These are phyloP conservation scores for Dinoponera quadriceps DNA, from an alignment of 1,140 invertebrate genomes.

Conservation along the genomic window DNA sequence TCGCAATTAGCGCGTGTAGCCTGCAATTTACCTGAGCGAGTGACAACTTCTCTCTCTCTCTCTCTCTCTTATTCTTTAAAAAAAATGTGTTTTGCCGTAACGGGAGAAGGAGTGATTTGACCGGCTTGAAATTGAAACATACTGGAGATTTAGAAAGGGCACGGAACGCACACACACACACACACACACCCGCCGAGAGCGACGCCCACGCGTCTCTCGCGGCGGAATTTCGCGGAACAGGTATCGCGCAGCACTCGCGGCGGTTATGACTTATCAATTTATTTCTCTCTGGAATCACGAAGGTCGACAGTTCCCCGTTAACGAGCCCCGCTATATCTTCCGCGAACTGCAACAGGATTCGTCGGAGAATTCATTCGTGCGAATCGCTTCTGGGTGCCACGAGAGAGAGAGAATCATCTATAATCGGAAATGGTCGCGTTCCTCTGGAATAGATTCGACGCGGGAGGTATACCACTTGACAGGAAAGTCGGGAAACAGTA, in stretches of 20 bases:
- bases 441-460: constrained; percentile 4
- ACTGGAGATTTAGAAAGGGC: constrained; percentile 1
- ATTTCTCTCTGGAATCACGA: constrained; percentile 44
- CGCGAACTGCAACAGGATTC: constrained; percentile 26
- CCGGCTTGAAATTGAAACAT: constrained; percentile 8
- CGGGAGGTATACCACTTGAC: neutral
- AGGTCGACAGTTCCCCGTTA: constrained; percentile 51
- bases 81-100: constrained; percentile 4
- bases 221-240: constrained; percentile 35
- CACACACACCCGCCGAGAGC: neutral
- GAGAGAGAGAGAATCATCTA: neutral
- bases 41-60: no score
- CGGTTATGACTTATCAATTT: constrained; percentile 48
- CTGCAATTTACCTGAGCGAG: no score
- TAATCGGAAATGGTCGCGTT: constrained; percentile 10
- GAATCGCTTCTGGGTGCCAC: constrained; percentile 10
- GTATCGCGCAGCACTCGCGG: neutral
- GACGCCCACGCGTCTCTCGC: neutral
- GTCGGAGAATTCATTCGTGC: constrained; percentile 25
- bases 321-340: constrained; percentile 29
- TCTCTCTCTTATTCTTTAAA: no score
- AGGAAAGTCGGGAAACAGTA: neutral
- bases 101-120: neutral
- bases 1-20: neutral
- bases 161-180: no score